These are phyloP conservation scores for Enchytraeus crypticus DNA, from an alignment of 2,888 invertebrate species.

Conservation along the genomic window DNA sequence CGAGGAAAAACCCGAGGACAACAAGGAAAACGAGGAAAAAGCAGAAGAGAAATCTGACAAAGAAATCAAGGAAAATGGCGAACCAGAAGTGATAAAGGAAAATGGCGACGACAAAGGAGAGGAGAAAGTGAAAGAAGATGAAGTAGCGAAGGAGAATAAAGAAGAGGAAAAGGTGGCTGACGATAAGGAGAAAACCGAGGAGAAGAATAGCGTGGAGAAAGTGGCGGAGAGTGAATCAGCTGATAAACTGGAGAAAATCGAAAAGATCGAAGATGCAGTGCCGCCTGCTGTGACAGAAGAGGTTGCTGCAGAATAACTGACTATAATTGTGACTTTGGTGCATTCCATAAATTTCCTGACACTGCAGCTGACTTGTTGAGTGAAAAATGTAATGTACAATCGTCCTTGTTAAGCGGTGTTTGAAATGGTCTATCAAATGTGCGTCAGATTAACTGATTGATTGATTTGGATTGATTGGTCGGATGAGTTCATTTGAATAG, in stretches of 20 bases:
- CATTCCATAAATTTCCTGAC: too few species aligned
- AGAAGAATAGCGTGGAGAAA: conserved; percentile 12
- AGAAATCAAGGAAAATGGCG: background rate
- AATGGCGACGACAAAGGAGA: conserved; percentile 4
- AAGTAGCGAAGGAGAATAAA: conserved; percentile 11
- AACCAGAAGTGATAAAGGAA: conserved; percentile 4
- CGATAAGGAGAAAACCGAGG: conserved; percentile 6
- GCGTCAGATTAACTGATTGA: too few species aligned
- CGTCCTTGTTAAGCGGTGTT: too few species aligned
- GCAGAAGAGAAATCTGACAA: conserved; percentile 13
- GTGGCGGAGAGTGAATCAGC: conserved; percentile 11
- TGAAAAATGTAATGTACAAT: too few species aligned
- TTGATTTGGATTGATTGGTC: too few species aligned
- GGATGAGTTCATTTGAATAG: too few species aligned
- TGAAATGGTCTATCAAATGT: too few species aligned
- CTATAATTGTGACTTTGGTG: too few species aligned
- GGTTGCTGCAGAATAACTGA: background rate
- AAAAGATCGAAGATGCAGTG: conserved; percentile 12
- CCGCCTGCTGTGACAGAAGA: conserved; percentile 7
- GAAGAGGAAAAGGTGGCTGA: conserved; percentile 16
- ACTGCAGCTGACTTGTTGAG: too few species aligned
- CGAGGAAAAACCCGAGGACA: conserved; percentile 18
- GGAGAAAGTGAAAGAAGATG: conserved; percentile 5
- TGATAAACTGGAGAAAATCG: conserved; percentile 13
- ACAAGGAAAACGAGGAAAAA: conserved; percentile 16